Evolutionary conservation across 2,888 invertebrate species (phyloP).

Genomic region (Cataglyphis cursor): DNA sequence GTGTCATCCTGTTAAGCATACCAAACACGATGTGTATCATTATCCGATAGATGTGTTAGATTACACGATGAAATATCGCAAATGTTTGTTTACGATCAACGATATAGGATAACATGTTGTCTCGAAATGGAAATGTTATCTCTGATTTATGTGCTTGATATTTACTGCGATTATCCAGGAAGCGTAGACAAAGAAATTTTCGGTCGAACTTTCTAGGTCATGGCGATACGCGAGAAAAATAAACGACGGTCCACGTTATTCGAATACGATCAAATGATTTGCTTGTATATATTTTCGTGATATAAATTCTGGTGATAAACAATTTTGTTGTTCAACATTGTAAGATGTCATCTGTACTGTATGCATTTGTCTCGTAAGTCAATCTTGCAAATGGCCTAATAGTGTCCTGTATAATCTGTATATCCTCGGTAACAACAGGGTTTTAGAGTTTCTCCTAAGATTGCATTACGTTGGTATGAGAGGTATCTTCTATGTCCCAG

Average conservation of each 20-base stretch:
- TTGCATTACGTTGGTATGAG: slow-evolving; percentile 61
- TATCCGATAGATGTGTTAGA: slow-evolving; percentile 17
- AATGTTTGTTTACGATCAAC: slow-evolving; percentile 15
- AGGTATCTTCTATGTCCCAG: slow-evolving; percentile 67
- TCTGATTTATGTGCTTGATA: slow-evolving; percentile 38
- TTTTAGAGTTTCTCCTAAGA: slow-evolving; percentile 60
- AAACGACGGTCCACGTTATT: slow-evolving; percentile 8
- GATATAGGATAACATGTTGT: slow-evolving; percentile 15
- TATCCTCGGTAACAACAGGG: slow-evolving; percentile 56
- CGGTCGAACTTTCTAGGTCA: slow-evolving; percentile 44
- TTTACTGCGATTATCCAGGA: slow-evolving; percentile 40
- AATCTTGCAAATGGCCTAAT: slow-evolving; percentile 60
- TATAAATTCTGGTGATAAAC: slow-evolving; percentile 14
- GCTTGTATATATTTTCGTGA: slow-evolving; percentile 13
- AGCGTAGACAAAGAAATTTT: slow-evolving; percentile 40
- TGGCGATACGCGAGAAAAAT: slow-evolving; percentile 21
- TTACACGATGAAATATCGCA: slow-evolving; percentile 15
- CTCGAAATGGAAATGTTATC: slow-evolving; percentile 35
- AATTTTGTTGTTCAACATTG: slow-evolving; percentile 12
- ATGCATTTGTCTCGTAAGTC: slow-evolving; percentile 25
- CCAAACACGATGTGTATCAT: background rate
- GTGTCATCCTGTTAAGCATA: background rate
- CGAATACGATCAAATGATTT: background rate
- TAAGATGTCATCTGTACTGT: background rate
- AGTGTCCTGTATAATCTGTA: slow-evolving; percentile 50